These are phyloP conservation scores for Aphidius ervi DNA, from an alignment of 1,140 invertebrate species.

Conservation along the genomic window DNA sequence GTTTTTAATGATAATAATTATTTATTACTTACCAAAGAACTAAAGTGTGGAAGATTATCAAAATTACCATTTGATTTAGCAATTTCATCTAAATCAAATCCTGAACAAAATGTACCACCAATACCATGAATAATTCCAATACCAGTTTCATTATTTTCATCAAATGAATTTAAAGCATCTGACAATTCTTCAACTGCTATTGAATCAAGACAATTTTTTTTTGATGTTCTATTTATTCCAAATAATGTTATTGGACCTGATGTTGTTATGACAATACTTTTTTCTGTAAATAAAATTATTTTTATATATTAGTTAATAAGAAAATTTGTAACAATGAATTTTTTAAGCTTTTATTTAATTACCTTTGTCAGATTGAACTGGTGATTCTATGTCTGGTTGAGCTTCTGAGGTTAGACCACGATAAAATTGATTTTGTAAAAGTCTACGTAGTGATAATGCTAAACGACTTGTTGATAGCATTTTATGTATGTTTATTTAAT, in stretches of 20 bases:
- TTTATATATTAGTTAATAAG: neutral
- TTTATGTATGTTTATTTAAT: conserved; percentile 10
- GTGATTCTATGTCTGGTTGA: conserved; percentile 3
- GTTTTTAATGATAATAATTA: conserved; percentile 21
- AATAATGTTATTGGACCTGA: conserved; percentile 66
- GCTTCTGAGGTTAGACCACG: conserved; percentile 23
- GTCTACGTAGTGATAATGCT: conserved; percentile 14
- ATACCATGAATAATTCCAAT: conserved; percentile 80
- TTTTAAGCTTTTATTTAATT: neutral
- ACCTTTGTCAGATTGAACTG: conserved; percentile 13
- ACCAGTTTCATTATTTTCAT: conserved; percentile 64
- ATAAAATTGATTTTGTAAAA: conserved; percentile 18
- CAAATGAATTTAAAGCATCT: conserved; percentile 73
- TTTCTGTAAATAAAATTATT: conserved; percentile 29
- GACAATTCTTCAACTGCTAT: conserved; percentile 63
- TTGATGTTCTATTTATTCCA: conserved; percentile 79
- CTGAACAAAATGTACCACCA: conserved; percentile 87
- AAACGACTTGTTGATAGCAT: conserved; percentile 22
- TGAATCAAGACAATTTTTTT: conserved; percentile 75
- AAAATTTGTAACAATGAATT: neutral
- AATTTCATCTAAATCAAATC: conserved; percentile 77
- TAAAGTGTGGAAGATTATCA: conserved; percentile 48
- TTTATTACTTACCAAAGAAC: conserved; percentile 43
- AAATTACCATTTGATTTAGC: conserved; percentile 46
- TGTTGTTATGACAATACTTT: conserved; percentile 57